Percentiles rank a stretch among this genome's conserved stretches.
Evolutionary conservation across 1,140 invertebrate species (phyloP).

Genomic region (Archivesica marissinica): DNA sequence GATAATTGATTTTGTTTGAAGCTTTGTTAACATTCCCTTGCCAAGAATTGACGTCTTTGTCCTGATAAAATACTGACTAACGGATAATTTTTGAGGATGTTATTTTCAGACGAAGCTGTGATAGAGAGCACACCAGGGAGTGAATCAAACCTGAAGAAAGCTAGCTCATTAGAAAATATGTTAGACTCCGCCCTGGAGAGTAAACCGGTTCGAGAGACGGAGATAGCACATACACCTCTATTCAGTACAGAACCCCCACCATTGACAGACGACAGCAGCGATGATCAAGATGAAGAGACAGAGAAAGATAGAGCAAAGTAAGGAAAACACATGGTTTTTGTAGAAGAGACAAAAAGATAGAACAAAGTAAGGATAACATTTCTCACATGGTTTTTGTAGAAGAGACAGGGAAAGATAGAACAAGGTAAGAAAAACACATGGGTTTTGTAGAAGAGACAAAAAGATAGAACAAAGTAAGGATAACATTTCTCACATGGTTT

Average conservation of each 20-base stretch:
- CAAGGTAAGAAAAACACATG: no score
- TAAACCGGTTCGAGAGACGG: neutral
- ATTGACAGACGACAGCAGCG: slow-evolving; percentile 67
- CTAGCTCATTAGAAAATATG: slow-evolving; percentile 48
- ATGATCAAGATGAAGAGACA: slow-evolving; percentile 35
- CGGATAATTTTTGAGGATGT: no score
- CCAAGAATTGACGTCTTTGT: neutral
- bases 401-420: no score
- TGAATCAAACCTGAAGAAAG: slow-evolving; percentile 20
- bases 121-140: neutral
- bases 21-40: neutral
- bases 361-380: no score
- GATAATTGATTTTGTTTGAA: neutral
- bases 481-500: no score
- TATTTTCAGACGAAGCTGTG: slow-evolving; percentile 12
- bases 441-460: no score
- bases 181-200: slow-evolving; percentile 52
- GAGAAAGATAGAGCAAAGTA: slow-evolving; percentile 56
- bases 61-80: neutral
- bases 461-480: no score
- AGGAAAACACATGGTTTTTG: no score
- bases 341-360: no score
- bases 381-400: no score
- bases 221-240: neutral
- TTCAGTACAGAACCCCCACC: slow-evolving; percentile 72